Percentiles rank a stretch among this genome's conserved stretches.
Evolutionary conservation across 2,888 invertebrate species (phyloP).

Genomic region (Chorisops tibialis): DNA sequence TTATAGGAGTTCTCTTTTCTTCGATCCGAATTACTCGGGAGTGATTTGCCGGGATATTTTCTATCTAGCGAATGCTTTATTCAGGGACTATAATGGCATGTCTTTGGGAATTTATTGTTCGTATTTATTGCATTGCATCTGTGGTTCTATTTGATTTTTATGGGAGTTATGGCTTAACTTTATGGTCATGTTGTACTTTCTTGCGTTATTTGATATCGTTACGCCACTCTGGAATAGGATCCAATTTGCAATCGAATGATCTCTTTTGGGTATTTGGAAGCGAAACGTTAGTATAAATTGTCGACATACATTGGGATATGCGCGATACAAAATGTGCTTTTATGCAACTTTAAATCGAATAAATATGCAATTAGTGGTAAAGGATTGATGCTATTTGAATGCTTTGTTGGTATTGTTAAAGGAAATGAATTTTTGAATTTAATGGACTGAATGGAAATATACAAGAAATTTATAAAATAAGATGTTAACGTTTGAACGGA

Average conservation of each 20-base stretch:
- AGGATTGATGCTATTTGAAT: conserved; percentile 1
- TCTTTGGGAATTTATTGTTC: conserved; percentile 26
- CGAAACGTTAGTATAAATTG: background rate
- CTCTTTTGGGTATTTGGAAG: background rate
- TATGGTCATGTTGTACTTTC: conserved; percentile 25
- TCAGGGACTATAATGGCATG: conserved; percentile 24
- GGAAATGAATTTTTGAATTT: too few relatives aligned
- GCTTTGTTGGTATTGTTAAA: background rate
- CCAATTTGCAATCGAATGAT: conserved; percentile 23
- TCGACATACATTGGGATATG: background rate
- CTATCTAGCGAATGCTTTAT: too few relatives aligned
- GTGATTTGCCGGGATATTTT: too few relatives aligned
- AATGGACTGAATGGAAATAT: too few relatives aligned
- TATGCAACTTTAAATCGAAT: conserved; percentile 14
- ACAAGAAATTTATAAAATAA: too few relatives aligned
- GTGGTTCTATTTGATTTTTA: conserved; percentile 25
- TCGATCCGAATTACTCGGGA: too few relatives aligned
- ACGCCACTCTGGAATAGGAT: conserved; percentile 10
- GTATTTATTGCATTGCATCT: conserved; percentile 29
- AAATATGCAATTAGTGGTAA: conserved; percentile 19
- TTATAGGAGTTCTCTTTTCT: too few relatives aligned
- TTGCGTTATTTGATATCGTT: conserved; percentile 9
- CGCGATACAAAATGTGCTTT: conserved; percentile 1
- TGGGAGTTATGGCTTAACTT: conserved; percentile 27
- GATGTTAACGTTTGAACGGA: too few relatives aligned